Base-by-base conservation (phyloP, 2,888 invertebrate species). In the Bembecia ichneumoniformis region DNA sequence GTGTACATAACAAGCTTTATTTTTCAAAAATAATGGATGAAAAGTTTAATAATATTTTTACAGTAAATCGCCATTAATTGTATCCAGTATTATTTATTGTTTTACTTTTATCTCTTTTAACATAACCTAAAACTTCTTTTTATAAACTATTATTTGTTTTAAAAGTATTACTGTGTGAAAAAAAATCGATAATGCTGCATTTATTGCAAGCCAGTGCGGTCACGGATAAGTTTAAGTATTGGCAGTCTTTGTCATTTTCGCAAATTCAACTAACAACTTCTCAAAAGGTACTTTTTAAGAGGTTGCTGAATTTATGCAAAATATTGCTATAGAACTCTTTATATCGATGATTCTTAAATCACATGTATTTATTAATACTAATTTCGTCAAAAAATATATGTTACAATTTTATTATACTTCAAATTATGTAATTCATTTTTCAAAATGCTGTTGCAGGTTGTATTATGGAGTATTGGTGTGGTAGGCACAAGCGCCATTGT, bases 401-500 rank as follows among this genome's bases (percentile, higher is more conserved):
- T 54, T 56, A 15, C 15, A 15, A 43, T 47, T 13, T 15, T 48
- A 45, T 36, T 52, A 46, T 28, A 16, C 50, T 17, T 11, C n/a
- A 16, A 14, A n/a, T 20, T 34, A 47, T 47, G 7, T 36, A 47
- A 40, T 40, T 40, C 46, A 35, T 50, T 28, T 28, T 28, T 28
- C 9, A 28, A 28, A 28, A 28, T 28, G 28, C 28, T 28, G 28
- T 28, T 28, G 28, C 65, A 94, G 93, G 89, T 94, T 52, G 89
- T 93, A 51, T 80, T 93, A 64, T 89, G 93, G 69, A 92, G 94
- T 56, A 87, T 94, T 56, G 91, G 93, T 47, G 90, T 94, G 40
- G 83, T 87, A 34, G 87, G 88, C 20, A 89, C 90, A 44, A 94
- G 96, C 66, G 91, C 95, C 15, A 90, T 94, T 7, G 84, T 96